Conservation (phyloP, 2,113 vertebrate genomes). For the Miniopterus natalensis region DNA sequence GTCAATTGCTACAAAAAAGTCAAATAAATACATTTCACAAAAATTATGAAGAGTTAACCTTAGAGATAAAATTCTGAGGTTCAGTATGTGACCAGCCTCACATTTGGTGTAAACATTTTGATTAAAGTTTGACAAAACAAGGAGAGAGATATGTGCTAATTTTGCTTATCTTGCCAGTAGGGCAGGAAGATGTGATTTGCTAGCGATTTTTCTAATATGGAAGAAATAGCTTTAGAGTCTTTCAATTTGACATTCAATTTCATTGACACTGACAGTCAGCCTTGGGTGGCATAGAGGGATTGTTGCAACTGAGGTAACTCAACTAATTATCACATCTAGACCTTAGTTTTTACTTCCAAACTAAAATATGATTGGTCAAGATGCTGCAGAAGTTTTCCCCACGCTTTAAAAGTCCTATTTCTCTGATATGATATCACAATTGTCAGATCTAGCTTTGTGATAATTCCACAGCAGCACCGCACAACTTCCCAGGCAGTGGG, state of each 20-base stretch:
- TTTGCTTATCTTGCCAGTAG: slow-evolving; percentile 73
- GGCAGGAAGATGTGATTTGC: slow-evolving; percentile 68
- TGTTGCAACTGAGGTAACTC: slow-evolving; percentile 64
- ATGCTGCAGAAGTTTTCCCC: slow-evolving; percentile 70
- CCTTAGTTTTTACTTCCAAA: slow-evolving; percentile 76
- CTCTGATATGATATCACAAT: slow-evolving; percentile 79
- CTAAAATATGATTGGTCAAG: slow-evolving; percentile 69
- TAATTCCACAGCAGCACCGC: slow-evolving; percentile 68
- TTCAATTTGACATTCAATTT: slow-evolving; percentile 77
- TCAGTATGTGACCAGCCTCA: not conserved
- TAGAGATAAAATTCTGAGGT: slow-evolving; percentile 54
- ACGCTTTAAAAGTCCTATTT: slow-evolving; percentile 72
- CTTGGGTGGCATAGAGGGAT: slow-evolving; percentile 74
- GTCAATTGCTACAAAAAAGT: not conserved
- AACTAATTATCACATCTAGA: slow-evolving; percentile 79
- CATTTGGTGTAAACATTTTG: slow-evolving; percentile 50
- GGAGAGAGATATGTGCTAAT: slow-evolving; percentile 52
- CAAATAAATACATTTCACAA: slow-evolving; percentile 10
- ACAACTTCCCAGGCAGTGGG: slow-evolving; percentile 67
- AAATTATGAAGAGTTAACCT: not conserved
- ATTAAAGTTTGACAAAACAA: slow-evolving; percentile 73
- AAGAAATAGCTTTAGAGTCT: slow-evolving; percentile 76
- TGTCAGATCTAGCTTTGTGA: slow-evolving; percentile 80
- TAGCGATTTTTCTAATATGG: slow-evolving; percentile 74
- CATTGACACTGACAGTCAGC: slow-evolving; percentile 79